Evolutionary conservation across 2,113 vertebrate species (phyloP).

Genomic region (Pogonocichla stellata): DNA sequence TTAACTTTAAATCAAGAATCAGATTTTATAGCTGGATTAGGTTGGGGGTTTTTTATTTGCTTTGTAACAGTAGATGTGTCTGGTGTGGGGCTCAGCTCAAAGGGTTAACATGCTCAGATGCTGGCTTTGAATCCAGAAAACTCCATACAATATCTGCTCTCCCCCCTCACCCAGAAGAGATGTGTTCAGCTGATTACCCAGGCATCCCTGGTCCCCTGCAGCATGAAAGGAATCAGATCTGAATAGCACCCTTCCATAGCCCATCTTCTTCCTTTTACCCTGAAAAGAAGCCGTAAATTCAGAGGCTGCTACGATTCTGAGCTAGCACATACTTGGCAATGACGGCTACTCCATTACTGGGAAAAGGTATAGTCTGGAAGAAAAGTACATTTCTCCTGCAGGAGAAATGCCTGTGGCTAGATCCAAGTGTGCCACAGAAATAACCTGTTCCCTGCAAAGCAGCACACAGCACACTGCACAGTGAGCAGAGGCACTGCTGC

Average conservation of each 20-base stretch:
- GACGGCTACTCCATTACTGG: not conserved
- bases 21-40: not conserved
- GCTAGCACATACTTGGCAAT: not conserved
- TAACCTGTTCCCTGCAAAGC: not conserved
- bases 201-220: not conserved
- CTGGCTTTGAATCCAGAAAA: not conserved
- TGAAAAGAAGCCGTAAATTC: not conserved
- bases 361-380: not conserved
- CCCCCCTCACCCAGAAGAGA: rapidly evolving
- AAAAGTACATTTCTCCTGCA: not conserved
- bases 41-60: not conserved
- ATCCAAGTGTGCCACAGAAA: not conserved
- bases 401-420: not conserved
- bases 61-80: not conserved
- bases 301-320: not conserved
- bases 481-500: not conserved
- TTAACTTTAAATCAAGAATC: not conserved
- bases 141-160: not conserved
- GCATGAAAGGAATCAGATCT: not conserved
- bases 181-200: not conserved
- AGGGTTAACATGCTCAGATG: not conserved
- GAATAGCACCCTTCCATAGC: not conserved
- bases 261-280: not conserved
- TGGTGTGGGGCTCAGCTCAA: not conserved
- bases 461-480: not conserved